Conservation (phyloP, 2,113 vertebrate genomes). For the Nicator chloris region DNA sequence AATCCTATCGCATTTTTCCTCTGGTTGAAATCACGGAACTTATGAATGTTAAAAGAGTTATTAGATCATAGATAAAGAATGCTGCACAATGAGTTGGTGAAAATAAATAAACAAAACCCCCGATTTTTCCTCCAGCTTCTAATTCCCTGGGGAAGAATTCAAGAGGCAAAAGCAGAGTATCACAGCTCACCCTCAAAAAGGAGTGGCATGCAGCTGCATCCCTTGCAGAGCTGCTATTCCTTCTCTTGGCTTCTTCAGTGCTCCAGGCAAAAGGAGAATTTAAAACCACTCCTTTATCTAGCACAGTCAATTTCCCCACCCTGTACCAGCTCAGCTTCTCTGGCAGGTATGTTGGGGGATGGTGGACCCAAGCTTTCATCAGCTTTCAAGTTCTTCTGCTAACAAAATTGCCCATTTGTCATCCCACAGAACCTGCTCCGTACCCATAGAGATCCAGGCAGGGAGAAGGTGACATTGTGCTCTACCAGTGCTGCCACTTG, state of each 20-base stretch:
- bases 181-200: not conserved
- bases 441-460: rapidly evolving
- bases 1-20: not conserved
- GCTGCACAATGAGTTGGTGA: not conserved
- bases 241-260: slow-evolving; percentile 1
- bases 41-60: not conserved
- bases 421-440: not conserved
- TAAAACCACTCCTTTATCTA: slow-evolving; percentile 42
- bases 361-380: slow-evolving; percentile 21
- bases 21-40: not conserved
- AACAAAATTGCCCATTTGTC: not conserved
- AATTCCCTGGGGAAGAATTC: not conserved
- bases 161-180: not conserved
- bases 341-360: not conserved
- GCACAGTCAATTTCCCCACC: slow-evolving; percentile 25
- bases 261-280: slow-evolving; percentile 1
- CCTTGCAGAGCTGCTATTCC: not conserved
- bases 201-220: slow-evolving; percentile 14
- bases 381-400: not conserved
- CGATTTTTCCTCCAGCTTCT: not conserved
- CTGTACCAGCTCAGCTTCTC: slow-evolving; percentile 33
- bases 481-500: not conserved
- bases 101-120: not conserved
- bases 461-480: not conserved
- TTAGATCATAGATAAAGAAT: slow-evolving; percentile 32